Base-by-base conservation (phyloP, 2,113 vertebrate species). In the Ophthalmolycus amberensis region DNA sequence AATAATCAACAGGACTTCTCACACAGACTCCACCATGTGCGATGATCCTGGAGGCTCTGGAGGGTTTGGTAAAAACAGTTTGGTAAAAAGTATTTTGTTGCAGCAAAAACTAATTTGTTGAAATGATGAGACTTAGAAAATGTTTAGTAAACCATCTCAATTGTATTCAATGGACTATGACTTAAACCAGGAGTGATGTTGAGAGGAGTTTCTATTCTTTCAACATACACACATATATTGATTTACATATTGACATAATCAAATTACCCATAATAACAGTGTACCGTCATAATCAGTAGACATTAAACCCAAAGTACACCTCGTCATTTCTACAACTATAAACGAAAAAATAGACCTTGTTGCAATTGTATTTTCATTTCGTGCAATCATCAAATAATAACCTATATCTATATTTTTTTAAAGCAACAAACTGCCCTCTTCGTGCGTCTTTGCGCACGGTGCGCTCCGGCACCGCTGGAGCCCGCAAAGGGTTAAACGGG, bases 401-500 rank as follows among this genome's bases (percentile, higher is more conserved):
- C 42, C 42, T 42, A 42, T 12, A 12, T 12, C 3, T 4, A 4
- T 32, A 42, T 32, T 3, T 32, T 22, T 58, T 48, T 48, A 37
- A 65, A 59, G 69, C 27, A 46, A 22, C 18, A 40, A 46, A 27
- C 18, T 48, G 37, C 29, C 50, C 68, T 58, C 46, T 71, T 59
- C 46, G 71, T 60, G 87, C 79, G 87, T 85, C 75, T 80, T 85
- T 79, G 10, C 80, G 75, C 89, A 40, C 76, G 22, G 70, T 34
- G 78, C 77, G 68, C 74, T 78, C 68, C 48, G 64, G 82, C 71
- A 74, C 72, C 56, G 22, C 62, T 34, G 59, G 78, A 73, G 86
- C 84, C 34, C 75, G 64, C 92, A 96, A 97, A 96, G 96, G 96
- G 96, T 98, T 97, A 97, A 97, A 93, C 82, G 92, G 94, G 95